Percentiles rank a stretch among this genome's conserved stretches.
phyloP scores from a whole-genome alignment of 2,797 vertebrate species.

The Apodemus agrarius region DNA sequence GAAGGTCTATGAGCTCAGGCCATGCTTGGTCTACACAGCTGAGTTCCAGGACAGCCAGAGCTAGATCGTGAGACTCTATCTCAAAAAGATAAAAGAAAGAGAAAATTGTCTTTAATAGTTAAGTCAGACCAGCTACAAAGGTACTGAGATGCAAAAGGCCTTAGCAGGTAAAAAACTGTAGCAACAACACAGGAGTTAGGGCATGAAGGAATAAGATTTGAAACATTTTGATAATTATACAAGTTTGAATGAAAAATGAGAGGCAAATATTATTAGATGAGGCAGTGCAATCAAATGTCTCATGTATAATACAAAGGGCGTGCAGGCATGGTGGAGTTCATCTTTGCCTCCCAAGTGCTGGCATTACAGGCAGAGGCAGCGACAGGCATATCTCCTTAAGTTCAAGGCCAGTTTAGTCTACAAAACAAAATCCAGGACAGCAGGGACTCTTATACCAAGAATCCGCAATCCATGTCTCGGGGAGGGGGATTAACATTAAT shows the following conservation, averaged over 20 bases:
- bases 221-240: neutral
- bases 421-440: neutral
- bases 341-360: no score
- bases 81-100: neutral
- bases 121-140: constrained; percentile 43
- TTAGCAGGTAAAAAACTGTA: neutral
- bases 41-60: neutral
- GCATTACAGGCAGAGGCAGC: no score
- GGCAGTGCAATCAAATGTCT: neutral
- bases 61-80: neutral
- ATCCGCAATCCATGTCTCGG: neutral
- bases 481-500: neutral
- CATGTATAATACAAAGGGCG: neutral
- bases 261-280: neutral
- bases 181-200: neutral
- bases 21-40: neutral
- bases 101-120: constrained; percentile 3
- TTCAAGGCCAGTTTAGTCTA: neutral
- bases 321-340: no score
- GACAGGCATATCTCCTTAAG: neutral
- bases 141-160: neutral
- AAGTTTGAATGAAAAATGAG: neutral
- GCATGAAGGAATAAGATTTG: neutral
- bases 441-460: neutral
- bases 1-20: neutral